Conservation (phyloP, 2,888 invertebrate genomes). For the Lasioglossum leucozonium region DNA sequence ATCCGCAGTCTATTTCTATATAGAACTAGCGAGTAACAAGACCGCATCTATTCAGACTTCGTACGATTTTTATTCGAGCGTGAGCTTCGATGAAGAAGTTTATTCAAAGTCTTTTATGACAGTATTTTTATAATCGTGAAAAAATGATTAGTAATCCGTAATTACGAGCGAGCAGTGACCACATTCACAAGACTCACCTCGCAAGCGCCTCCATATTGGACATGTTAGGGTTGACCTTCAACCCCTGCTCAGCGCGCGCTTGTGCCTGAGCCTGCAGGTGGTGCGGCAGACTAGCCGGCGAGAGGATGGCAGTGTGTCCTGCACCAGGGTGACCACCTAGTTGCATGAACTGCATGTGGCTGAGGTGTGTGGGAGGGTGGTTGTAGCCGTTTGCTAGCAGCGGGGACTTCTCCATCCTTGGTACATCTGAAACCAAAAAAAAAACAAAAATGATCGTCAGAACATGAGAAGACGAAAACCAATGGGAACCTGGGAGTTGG, state of each 20-base stretch:
- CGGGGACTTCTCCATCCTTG: constrained; percentile 96
- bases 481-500: background rate
- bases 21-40: too few species aligned
- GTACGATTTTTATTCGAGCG: background rate
- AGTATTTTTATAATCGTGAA: too few species aligned
- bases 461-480: background rate
- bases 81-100: background rate
- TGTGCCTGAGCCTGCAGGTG: constrained; percentile 87
- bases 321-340: constrained; percentile 91
- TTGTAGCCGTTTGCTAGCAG: constrained; percentile 97
- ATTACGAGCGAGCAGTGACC: background rate
- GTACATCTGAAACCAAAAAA: constrained; percentile 88
- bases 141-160: too few species aligned
- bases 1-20: too few species aligned
- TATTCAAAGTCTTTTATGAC: background rate
- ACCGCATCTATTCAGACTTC: background rate
- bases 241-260: constrained; percentile 92
- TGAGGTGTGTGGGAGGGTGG: constrained; percentile 95
- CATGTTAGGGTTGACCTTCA: constrained; percentile 92
- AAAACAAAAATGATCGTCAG: background rate
- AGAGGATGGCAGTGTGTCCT: constrained; percentile 91
- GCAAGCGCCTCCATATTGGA: constrained; percentile 96
- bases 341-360: constrained; percentile 98
- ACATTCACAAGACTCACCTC: constrained; percentile 87
- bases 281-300: constrained; percentile 94